Percentiles rank a stretch among this genome's conserved stretches.
These are phyloP conservation scores for Parnassius glacialis DNA, from an alignment of 2,888 invertebrate species.

Conservation along the genomic window DNA sequence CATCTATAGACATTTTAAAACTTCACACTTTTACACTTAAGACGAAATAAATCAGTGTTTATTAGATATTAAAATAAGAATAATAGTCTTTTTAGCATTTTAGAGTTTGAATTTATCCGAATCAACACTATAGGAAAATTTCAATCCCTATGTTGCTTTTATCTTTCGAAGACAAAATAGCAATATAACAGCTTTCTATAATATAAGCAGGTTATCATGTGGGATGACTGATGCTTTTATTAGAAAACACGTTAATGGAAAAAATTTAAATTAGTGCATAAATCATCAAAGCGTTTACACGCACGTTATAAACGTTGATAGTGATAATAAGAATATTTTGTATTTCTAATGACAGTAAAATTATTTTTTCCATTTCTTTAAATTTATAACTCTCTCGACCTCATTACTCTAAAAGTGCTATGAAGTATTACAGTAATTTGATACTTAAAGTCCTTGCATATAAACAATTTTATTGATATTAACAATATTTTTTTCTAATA, in stretches of 20 bases:
- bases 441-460: not conserved
- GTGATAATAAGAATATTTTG: not conserved
- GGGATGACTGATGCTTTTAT: too few species aligned
- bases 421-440: not conserved
- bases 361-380: too few species aligned
- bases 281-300: not conserved
- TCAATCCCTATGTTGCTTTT: too few species aligned
- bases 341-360: not conserved
- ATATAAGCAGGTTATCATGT: too few species aligned
- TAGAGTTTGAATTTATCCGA: too few species aligned
- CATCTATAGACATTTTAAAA: not conserved
- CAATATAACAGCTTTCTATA: too few species aligned
- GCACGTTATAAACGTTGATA: not conserved
- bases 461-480: not conserved
- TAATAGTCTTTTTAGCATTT: too few species aligned
- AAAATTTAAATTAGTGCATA: not conserved
- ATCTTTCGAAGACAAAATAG: too few species aligned
- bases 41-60: too few species aligned
- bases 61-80: too few species aligned
- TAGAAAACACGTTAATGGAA: too few species aligned
- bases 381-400: not conserved
- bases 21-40: not conserved
- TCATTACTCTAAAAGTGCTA: not conserved
- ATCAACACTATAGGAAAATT: too few species aligned
- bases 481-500: not conserved